These are phyloP conservation scores for Drosophila helvetica DNA, from an alignment of 2,888 invertebrate genomes.

Conservation along the genomic window DNA sequence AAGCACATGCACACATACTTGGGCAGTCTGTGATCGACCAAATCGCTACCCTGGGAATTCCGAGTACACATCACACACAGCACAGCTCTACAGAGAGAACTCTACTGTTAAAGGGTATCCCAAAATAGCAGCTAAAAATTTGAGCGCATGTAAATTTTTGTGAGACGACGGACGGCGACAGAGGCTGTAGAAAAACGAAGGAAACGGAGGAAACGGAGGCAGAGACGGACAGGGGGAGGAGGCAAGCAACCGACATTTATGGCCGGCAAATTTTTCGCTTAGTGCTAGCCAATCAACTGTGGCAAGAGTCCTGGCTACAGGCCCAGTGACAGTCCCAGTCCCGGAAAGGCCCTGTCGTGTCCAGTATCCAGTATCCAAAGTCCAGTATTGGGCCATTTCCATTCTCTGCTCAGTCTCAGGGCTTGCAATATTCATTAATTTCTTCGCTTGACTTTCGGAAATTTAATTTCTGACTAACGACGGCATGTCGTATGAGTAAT, in stretches of 20 bases:
- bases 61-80: no score
- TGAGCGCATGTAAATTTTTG: slow-evolving; percentile 56
- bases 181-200: slow-evolving; percentile 3
- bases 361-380: neutral
- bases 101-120: neutral
- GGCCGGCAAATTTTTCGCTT: slow-evolving; percentile 61
- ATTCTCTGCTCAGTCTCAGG: neutral
- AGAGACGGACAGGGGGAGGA: no score
- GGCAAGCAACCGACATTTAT: slow-evolving; percentile 53
- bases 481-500: slow-evolving; percentile 62
- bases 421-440: slow-evolving; percentile 2
- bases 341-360: neutral
- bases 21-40: no score
- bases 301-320: slow-evolving; percentile 47
- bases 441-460: slow-evolving; percentile 14
- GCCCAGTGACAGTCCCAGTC: slow-evolving; percentile 11
- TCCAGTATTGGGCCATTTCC: neutral
- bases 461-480: slow-evolving; percentile 57
- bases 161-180: slow-evolving; percentile 2
- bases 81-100: neutral
- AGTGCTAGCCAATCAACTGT: slow-evolving; percentile 78
- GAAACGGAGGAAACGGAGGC: neutral
- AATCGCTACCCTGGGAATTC: no score
- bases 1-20: no score
- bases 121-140: slow-evolving; percentile 27